These are phyloP conservation scores for Mastigias papua DNA, from an alignment of 30 jellyfish, hydroid and myxozoan genomes.

Conservation along the genomic window DNA sequence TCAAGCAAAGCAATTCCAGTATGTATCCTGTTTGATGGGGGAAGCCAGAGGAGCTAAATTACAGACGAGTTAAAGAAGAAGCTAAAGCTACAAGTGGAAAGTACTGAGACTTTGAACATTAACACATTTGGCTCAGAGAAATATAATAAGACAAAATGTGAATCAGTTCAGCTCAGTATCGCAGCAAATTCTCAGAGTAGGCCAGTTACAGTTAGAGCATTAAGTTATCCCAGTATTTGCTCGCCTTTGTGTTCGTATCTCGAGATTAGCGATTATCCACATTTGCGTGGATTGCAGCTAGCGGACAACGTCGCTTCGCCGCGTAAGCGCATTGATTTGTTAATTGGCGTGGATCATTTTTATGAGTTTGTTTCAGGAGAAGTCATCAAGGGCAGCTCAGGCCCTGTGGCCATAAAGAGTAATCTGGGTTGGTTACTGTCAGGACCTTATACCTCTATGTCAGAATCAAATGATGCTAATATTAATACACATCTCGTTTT, in stretches of 20 bases:
- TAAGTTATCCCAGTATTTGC: conserved; percentile 12
- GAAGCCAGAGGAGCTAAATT: conserved; percentile 19
- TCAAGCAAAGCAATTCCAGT: not conserved
- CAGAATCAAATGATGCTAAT: not conserved
- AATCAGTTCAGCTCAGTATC: not conserved
- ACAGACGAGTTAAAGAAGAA: conserved; percentile 4
- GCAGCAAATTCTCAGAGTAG: not conserved
- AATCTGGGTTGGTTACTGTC: conserved; percentile 65
- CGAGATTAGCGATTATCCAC: conserved; percentile 15
- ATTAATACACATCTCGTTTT: not conserved
- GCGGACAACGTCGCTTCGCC: conserved; percentile 28
- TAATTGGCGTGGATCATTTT: conserved; percentile 63
- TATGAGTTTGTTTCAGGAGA: conserved; percentile 54
- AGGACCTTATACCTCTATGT: not conserved
- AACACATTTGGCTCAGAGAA: conserved; percentile 16
- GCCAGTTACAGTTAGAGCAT: conserved; percentile 1
- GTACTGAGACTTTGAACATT: conserved; percentile 1
- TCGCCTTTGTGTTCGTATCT: conserved; percentile 1
- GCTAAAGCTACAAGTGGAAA: not conserved
- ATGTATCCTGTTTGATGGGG: conserved; percentile 1
- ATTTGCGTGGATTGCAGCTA: not conserved
- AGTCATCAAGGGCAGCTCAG: conserved; percentile 51
- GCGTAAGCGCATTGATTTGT: conserved; percentile 6
- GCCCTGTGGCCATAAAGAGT: conserved; percentile 64
- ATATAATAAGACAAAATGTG: not conserved